Conservation (phyloP, 2,797 vertebrate genomes). For the Muraenolepis orangiensis region DNA sequence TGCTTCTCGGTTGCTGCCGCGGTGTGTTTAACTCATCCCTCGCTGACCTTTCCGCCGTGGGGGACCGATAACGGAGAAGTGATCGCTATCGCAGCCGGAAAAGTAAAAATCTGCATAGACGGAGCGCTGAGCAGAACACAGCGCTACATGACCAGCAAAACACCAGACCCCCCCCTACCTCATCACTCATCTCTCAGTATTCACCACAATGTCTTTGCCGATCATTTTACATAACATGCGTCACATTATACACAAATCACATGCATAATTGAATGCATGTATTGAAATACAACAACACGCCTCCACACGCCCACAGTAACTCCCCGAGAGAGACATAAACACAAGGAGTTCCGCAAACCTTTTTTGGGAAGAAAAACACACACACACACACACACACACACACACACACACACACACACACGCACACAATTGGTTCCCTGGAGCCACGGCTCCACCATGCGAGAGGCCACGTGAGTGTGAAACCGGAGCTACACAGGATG, state of each 20-base stretch:
- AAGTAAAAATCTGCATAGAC: conserved; percentile 29
- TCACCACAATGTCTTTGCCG: background rate
- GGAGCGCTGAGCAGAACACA: conserved; percentile 48
- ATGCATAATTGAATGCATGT: background rate
- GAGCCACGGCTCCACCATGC: conserved; percentile 39
- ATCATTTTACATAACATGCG: background rate
- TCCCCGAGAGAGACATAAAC: too few species aligned
- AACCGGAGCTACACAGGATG: conserved; percentile 28
- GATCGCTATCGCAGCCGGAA: conserved; percentile 35
- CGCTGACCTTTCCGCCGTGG: conserved; percentile 14
- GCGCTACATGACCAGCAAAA: conserved; percentile 26
- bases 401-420: too few species aligned
- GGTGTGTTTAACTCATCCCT: conserved; percentile 4
- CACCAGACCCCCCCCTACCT: conserved; percentile 27
- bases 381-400: too few species aligned
- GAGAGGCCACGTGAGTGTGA: conserved; percentile 62
- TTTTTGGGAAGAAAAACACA: too few species aligned
- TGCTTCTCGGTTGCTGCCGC: conserved; percentile 15
- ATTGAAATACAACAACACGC: background rate
- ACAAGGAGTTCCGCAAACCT: too few species aligned
- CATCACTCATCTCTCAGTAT: conserved; percentile 12
- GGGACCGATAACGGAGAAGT: background rate
- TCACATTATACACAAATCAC: background rate
- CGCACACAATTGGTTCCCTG: conserved; percentile 59
- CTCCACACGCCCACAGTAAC: conserved; percentile 4